phyloP scores from a whole-genome alignment of 30 jellyfish, hydroid and myxozoan genomes.

The Nemopilema nomurai region DNA sequence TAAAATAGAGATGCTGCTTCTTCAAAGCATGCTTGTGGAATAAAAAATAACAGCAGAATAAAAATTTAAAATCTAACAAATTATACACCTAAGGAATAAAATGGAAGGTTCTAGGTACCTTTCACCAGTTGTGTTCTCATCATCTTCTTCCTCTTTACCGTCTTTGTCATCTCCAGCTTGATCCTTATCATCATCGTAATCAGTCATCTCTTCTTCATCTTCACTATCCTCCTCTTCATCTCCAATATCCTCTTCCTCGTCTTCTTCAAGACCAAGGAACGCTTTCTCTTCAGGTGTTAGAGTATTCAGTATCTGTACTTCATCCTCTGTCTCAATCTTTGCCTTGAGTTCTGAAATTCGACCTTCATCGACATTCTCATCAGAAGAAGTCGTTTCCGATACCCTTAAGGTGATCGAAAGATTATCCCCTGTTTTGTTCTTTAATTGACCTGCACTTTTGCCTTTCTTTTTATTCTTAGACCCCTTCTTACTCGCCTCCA shows the following conservation, averaged over 20 bases:
- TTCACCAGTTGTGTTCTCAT: neutral
- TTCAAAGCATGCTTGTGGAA: too few relatives aligned
- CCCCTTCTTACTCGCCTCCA: neutral
- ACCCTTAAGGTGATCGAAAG: neutral
- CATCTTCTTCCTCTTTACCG: neutral
- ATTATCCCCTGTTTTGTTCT: constrained; percentile 4
- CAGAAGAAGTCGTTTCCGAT: neutral
- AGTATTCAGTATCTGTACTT: constrained; percentile 34
- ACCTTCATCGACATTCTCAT: neutral
- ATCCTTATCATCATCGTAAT: neutral
- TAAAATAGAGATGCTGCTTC: too few relatives aligned
- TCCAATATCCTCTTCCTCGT: neutral
- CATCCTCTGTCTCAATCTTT: constrained; percentile 17
- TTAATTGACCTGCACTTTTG: neutral
- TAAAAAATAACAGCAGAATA: too few relatives aligned
- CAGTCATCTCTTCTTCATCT: constrained; percentile 9
- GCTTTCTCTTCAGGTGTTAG: constrained; percentile 60
- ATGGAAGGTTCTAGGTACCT: neutral
- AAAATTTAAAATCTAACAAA: too few relatives aligned
- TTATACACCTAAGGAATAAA: neutral
- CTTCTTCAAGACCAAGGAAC: constrained; percentile 57
- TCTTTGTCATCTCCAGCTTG: constrained; percentile 10
- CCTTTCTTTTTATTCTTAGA: neutral
- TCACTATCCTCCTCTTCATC: constrained; percentile 4
- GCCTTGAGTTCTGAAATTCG: constrained; percentile 3